These are phyloP conservation scores for Zaprionus ornatus DNA, from an alignment of 1,140 invertebrate genomes.

Conservation along the genomic window DNA sequence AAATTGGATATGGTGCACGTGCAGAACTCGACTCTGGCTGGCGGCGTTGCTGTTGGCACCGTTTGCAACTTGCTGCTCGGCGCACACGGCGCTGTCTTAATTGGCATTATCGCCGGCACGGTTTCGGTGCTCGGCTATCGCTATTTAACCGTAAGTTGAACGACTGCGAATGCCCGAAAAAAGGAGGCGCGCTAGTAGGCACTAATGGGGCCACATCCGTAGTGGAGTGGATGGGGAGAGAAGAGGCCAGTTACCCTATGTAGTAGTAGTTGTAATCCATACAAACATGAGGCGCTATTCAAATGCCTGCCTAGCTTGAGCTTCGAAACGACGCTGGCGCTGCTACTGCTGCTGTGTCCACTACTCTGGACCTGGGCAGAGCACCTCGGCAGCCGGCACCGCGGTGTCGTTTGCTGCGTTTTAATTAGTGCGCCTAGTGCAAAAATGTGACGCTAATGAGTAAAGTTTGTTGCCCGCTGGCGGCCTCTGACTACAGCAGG, in stretches of 20 bases:
- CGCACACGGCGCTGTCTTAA: slow-evolving; percentile 92
- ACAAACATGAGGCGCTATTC: slow-evolving; percentile 55
- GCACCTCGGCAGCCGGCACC: slow-evolving; percentile 13
- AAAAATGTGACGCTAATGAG: slow-evolving; percentile 80
- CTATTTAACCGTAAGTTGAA: slow-evolving; percentile 90
- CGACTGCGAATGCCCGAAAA: slow-evolving; percentile 28
- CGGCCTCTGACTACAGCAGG: slow-evolving; percentile 9
- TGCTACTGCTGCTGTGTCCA: slow-evolving; percentile 1
- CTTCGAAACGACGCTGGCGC: neutral
- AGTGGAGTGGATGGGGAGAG: neutral
- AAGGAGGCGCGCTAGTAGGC: slow-evolving; percentile 5
- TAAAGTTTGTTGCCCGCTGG: slow-evolving; percentile 77
- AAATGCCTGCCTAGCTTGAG: slow-evolving; percentile 48
- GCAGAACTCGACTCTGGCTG: slow-evolving; percentile 95
- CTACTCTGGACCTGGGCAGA: neutral
- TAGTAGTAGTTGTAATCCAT: slow-evolving; percentile 24
- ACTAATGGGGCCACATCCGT: slow-evolving; percentile 31
- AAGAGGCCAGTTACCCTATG: neutral
- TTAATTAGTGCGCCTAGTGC: slow-evolving; percentile 76
- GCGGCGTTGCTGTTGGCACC: slow-evolving; percentile 87
- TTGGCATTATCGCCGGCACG: slow-evolving; percentile 92
- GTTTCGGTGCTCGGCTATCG: slow-evolving; percentile 94
- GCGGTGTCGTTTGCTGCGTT: slow-evolving; percentile 48
- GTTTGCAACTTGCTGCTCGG: slow-evolving; percentile 92
- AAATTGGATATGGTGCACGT: slow-evolving; percentile 96